Percentiles rank a stretch among this genome's conserved stretches.
phyloP scores from a whole-genome alignment of 2,113 vertebrate genomes.

The Penelope pileata region DNA sequence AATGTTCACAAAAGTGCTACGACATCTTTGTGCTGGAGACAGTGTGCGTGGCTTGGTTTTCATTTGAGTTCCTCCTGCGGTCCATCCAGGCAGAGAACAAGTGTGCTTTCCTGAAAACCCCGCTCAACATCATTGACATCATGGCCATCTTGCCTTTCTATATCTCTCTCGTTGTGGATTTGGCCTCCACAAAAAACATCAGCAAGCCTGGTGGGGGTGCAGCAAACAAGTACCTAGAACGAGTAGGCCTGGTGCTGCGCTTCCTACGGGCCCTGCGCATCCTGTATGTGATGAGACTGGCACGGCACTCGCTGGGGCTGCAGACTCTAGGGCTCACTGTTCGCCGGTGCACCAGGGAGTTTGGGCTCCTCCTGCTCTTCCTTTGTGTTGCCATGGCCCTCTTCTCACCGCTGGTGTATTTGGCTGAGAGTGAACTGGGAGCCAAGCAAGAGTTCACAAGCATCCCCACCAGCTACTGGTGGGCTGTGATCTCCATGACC shows the following conservation, averaged over 20 bases:
- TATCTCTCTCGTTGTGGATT: conserved; percentile 88
- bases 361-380: conserved; percentile 92
- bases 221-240: conserved; percentile 92
- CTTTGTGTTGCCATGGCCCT: conserved; percentile 96
- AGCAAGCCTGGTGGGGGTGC: conserved; percentile 63
- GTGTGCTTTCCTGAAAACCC: conserved; percentile 90
- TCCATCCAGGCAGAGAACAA: conserved; percentile 94
- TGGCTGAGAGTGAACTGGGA: conserved; percentile 94
- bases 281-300: conserved; percentile 94
- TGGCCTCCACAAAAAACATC: conserved; percentile 77
- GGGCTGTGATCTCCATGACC: conserved; percentile 99
- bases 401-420: conserved; percentile 90
- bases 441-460: conserved; percentile 96
- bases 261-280: conserved; percentile 92
- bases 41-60: conserved; percentile 96
- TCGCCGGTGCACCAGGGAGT: conserved; percentile 91
- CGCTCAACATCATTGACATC: conserved; percentile 92
- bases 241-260: conserved; percentile 89
- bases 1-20: conserved; percentile 90
- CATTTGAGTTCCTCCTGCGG: conserved; percentile 92
- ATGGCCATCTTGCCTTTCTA: conserved; percentile 96
- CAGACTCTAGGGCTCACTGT: conserved; percentile 93
- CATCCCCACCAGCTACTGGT: conserved; percentile 95
- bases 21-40: conserved; percentile 96
- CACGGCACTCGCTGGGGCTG: conserved; percentile 91